Base-by-base conservation (phyloP, 2,888 invertebrate species). In the Hypomecis atomaria region DNA sequence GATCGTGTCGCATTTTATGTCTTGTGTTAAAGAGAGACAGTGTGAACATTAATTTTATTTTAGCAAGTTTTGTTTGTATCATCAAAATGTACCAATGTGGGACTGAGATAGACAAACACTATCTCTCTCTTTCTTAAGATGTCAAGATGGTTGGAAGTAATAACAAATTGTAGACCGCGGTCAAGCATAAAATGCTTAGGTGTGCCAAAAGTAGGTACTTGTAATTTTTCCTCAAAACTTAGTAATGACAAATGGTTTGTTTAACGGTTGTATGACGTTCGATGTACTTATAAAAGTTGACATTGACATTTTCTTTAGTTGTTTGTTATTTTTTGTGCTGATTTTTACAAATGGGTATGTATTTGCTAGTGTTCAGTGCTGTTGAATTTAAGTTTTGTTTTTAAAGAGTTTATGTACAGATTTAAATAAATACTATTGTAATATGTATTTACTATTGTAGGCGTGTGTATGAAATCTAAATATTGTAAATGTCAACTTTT, bases 401-500 rank as follows among this genome's bases (percentile, higher is more conserved):
- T 43, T 8, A 8, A n/a, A 50, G 7, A 50, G 13, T 50, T 54
- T 42, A 54, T 42, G 6, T 34, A 36, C 36, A 49, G 36, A 34
- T 48, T 36, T 37, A 37, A 37, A 37, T 4, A 49, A 11, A 11
- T 49, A 49, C 37, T 49, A 37, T 37, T 50, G 6, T 48, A 11
- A 5, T 37, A 37, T 11, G 36, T 37, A 13, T 50, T 37, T 50
- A 5, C 37, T 37, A 50, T 37, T 37, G 33, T 37, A 8, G 11
- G 6, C 13, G 37, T 37, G 13, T 37, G 37, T n/a, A 36, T 48
- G 37, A 13, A 11, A 37, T 45, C 37, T 55, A 0, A 55, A 44
- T 13, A 54, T 5, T 43, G 43, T 54, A 34, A 36, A 54, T 54
- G 34, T 54, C 54, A 54, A n/a, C 54, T 54, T 54, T 54, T 54